Evolutionary conservation across 2,888 invertebrate species (phyloP).

Genomic region (Osedax fenrisi): DNA sequence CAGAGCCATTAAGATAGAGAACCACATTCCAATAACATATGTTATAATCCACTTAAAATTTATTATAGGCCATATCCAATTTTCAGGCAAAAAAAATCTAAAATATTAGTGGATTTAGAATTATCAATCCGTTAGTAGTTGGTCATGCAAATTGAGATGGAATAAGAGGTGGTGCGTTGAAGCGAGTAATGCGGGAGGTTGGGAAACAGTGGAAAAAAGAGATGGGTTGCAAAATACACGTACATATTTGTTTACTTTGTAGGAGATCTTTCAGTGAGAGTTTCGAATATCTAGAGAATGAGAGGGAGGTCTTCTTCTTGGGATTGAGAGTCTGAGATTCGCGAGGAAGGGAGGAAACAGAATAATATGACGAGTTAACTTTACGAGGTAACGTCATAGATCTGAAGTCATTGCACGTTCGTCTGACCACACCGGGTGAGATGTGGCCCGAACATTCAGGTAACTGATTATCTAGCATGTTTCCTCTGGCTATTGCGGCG

Average conservation of each 20-base stretch:
- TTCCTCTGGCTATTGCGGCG: neutral
- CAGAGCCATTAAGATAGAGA: too few relatives aligned
- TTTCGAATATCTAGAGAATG: slow-evolving; percentile 27
- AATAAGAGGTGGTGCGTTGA: too few relatives aligned
- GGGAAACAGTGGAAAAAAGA: neutral
- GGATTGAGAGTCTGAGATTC: neutral
- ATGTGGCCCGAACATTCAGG: neutral
- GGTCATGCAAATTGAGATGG: too few relatives aligned
- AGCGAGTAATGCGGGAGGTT: neutral
- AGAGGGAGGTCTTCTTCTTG: neutral
- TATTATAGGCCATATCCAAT: too few relatives aligned
- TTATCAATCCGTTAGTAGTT: too few relatives aligned
- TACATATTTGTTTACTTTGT: neutral
- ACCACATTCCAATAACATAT: too few relatives aligned
- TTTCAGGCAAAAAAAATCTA: too few relatives aligned
- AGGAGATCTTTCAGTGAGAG: slow-evolving; percentile 25
- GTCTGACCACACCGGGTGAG: neutral
- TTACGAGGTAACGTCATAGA: neutral
- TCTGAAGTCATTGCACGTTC: neutral
- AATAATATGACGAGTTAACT: neutral
- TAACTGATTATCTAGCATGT: neutral
- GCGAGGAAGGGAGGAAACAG: neutral
- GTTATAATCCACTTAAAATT: too few relatives aligned
- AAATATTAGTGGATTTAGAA: too few relatives aligned
- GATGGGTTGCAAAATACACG: neutral